Percentiles rank a stretch among this genome's conserved stretches.
Conservation (phyloP, 2,113 vertebrate species). For the Apaloderma vittatum region DNA sequence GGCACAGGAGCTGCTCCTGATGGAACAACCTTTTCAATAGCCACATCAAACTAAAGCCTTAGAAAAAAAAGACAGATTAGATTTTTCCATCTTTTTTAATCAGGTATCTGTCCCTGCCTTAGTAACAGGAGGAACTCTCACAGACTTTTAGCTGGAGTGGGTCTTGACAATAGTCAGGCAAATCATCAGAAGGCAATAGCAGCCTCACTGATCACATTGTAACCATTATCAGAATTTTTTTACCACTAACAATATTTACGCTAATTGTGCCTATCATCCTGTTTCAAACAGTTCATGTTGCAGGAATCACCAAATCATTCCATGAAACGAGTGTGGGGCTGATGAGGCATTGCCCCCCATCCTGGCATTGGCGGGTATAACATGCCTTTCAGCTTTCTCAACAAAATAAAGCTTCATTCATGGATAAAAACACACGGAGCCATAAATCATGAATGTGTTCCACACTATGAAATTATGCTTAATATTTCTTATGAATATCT, state of each 20-base stretch:
- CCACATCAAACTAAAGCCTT: neutral
- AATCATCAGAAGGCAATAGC: neutral
- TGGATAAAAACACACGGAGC: neutral
- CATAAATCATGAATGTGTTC: slow-evolving; percentile 2
- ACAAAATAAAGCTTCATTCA: neutral
- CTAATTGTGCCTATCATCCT: neutral
- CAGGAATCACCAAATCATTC: neutral
- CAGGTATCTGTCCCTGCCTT: neutral
- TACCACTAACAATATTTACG: neutral
- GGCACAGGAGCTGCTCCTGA: neutral
- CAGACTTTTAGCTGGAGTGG: neutral
- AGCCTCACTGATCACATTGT: neutral
- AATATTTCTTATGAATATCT: slow-evolving; percentile 53
- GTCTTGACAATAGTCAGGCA: neutral
- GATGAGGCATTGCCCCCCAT: neutral
- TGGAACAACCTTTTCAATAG: neutral
- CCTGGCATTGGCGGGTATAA: neutral
- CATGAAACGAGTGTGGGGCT: neutral
- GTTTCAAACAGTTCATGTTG: neutral
- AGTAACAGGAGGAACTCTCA: neutral
- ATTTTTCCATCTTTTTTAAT: neutral
- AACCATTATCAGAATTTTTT: neutral
- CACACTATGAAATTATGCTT: neutral
- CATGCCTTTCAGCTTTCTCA: neutral
- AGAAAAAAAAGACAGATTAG: neutral